A percentile compares a stretch with the other conserved stretches of the same genome.
These are phyloP conservation scores for Amorpha juglandis DNA, from an alignment of 2,888 invertebrate species.

Conservation along the genomic window DNA sequence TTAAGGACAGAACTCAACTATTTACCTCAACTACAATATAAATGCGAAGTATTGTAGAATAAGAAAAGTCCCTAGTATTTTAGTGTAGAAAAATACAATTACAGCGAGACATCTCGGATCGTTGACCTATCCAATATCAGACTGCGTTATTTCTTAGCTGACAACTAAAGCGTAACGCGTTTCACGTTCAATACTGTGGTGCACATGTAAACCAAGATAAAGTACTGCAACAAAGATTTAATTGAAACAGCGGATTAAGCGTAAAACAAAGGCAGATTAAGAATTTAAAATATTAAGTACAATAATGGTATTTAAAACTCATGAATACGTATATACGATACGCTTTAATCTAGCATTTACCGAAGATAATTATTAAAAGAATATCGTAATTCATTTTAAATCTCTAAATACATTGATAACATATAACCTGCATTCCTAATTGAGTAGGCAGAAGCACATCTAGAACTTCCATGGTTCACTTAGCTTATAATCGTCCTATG, in stretches of 20 bases:
- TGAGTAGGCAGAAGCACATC: too few relatives aligned
- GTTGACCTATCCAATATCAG: constrained; percentile 20
- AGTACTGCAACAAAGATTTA: neutral
- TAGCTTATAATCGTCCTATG: too few relatives aligned
- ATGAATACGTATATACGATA: too few relatives aligned
- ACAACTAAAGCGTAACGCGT: constrained; percentile 9
- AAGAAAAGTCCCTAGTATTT: constrained; percentile 4
- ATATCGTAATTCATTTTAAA: too few relatives aligned
- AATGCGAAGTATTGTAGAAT: constrained; percentile 29
- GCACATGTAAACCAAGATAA: neutral
- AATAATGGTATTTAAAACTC: neutral
- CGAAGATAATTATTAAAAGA: too few relatives aligned
- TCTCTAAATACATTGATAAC: too few relatives aligned
- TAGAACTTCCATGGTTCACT: too few relatives aligned
- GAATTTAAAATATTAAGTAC: neutral
- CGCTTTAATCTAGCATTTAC: too few relatives aligned
- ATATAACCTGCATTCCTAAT: too few relatives aligned
- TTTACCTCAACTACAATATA: neutral
- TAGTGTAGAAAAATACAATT: constrained; percentile 16
- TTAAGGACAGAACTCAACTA: neutral
- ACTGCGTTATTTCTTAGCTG: constrained; percentile 6
- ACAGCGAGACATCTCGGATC: constrained; percentile 19
- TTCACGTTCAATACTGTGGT: neutral
- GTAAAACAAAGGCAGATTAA: neutral
- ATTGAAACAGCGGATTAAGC: neutral